phyloP scores from a whole-genome alignment of 2,888 invertebrate genomes.

The Andrena flavipes region DNA sequence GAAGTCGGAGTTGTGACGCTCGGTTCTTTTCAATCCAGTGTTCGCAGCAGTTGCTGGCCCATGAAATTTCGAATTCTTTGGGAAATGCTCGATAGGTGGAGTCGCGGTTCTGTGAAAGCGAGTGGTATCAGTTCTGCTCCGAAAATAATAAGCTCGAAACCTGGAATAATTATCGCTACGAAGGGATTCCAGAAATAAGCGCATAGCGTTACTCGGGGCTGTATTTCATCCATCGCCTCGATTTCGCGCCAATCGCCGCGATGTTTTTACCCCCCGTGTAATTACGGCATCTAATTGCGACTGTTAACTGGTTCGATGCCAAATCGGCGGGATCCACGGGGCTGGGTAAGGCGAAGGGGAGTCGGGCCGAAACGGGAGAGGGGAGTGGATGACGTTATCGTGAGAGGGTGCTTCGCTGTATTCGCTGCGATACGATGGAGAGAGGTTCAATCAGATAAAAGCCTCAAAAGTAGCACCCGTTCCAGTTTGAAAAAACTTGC shows the following conservation, averaged over 20 bases:
- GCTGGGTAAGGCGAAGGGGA: constrained; percentile 23
- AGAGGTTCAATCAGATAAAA: constrained; percentile 71
- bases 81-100: too few species aligned
- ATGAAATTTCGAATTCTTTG: too few species aligned
- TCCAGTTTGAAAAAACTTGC: constrained; percentile 71
- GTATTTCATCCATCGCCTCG: constrained; percentile 12
- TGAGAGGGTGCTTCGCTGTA: constrained; percentile 64
- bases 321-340: constrained; percentile 42
- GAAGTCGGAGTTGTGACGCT: not conserved
- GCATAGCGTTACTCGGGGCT: not conserved
- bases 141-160: too few species aligned
- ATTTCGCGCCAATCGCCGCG: constrained; percentile 51
- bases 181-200: not conserved
- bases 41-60: too few species aligned
- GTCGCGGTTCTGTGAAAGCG: too few species aligned
- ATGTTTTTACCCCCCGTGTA: constrained; percentile 59
- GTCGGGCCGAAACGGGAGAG: constrained; percentile 11
- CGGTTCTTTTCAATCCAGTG: not conserved
- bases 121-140: too few species aligned
- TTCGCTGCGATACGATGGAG: constrained; percentile 62
- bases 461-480: constrained; percentile 74
- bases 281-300: constrained; percentile 70
- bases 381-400: constrained; percentile 67
- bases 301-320: constrained; percentile 74
- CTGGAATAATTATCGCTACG: too few species aligned